Evolutionary conservation across 2,113 vertebrate genomes (phyloP), one percentile per base, ranked within the genome.

Genomic region (Cavia porcellus): DNA sequence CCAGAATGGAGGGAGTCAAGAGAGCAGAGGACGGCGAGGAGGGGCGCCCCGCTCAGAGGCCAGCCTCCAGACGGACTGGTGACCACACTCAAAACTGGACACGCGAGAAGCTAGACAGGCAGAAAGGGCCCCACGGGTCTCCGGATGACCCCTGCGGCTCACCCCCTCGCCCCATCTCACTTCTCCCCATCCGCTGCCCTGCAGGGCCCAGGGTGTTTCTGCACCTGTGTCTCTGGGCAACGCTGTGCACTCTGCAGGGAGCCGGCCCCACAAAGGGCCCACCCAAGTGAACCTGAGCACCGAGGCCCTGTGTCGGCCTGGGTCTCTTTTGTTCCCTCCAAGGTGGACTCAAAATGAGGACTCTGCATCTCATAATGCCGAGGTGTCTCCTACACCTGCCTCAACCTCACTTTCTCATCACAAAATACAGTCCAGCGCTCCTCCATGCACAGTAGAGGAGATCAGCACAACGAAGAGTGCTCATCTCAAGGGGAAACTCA

Each of bases 241-340:
- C 30, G 32, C 52, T 57, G 4, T 25, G 22, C 72, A 8, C 25
- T 20, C 42, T 19, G 19, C n/a, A 20, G 13, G 61, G 35, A 75
- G 57, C 92, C 2, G 11, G 72, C 50, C 64, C 85, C 70, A 45
- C 30, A 52, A 75, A 81, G 66, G 57, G 17, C 70, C 7, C 50
- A 50, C 50, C 50, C 15, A 20, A 47, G n/a, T 47, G 64, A 72
- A 66, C 45, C 45, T 45, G 57, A 57, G 28, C 24, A 45, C 52
- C 45, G 70, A 22, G 38, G 35, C 75, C 52, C 50, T 30, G 1
- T 35, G 32, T 92, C 70, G 86, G 19, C 13, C 61, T 47, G 11
- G 22, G 19, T 92, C 45, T 47, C 92, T 96, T 81, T 42, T 74
- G 13, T 80, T 88, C 74, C 89, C 68, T 95, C 82, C 83, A 92